Conservation (phyloP, 2,888 invertebrate genomes). For the Teleiodes luculella region DNA sequence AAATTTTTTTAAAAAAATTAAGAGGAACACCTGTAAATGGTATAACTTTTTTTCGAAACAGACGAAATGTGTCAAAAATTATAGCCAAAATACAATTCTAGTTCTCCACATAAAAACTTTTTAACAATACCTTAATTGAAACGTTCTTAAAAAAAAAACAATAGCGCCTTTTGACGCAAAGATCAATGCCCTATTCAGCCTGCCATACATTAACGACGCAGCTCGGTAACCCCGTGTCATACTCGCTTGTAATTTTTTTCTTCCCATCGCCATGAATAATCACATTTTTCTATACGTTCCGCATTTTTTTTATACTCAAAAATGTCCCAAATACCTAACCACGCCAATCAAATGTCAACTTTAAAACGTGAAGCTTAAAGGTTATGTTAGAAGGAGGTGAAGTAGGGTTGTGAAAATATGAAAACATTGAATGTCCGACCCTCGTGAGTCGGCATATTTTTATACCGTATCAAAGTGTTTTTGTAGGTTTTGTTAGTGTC, state of each 20-base stretch:
- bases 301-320: constrained; percentile 51
- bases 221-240: constrained; percentile 2
- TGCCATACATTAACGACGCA: background rate
- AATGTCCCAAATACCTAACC: background rate
- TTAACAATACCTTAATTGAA: too few species aligned
- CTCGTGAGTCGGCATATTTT: constrained; percentile 74
- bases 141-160: too few species aligned
- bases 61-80: too few species aligned
- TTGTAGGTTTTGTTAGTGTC: constrained; percentile 31
- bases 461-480: constrained; percentile 59
- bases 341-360: background rate
- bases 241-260: constrained; percentile 61
- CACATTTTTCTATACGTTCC: constrained; percentile 76
- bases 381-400: background rate
- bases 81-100: too few species aligned
- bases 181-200: constrained; percentile 4
- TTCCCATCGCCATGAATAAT: constrained; percentile 74
- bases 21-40: too few species aligned
- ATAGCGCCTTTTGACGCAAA: background rate
- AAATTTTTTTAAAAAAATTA: too few species aligned
- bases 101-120: too few species aligned
- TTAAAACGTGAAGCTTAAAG: background rate
- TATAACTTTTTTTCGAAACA: too few species aligned
- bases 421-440: constrained; percentile 59
- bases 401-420: constrained; percentile 67